Percentiles rank a stretch among this genome's conserved stretches.
Evolutionary conservation across 2,797 vertebrate species (phyloP).

Genomic region (Carduelis carduelis): DNA sequence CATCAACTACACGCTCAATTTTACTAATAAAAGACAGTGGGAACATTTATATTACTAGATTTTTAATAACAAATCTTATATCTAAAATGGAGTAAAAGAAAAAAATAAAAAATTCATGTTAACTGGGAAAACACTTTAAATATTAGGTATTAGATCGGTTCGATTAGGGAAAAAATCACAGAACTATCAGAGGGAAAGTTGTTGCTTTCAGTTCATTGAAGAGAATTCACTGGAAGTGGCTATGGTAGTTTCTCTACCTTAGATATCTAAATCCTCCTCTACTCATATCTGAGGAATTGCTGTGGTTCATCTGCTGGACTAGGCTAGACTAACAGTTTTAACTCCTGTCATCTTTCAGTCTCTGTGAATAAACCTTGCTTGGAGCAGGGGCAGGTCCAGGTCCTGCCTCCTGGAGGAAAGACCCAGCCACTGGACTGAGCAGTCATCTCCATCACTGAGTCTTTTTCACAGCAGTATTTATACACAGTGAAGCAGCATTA

Average conservation of each 20-base stretch:
- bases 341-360: neutral
- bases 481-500: neutral
- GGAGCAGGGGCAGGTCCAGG: neutral
- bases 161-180: neutral
- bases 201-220: neutral
- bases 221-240: neutral
- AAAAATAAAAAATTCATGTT: neutral
- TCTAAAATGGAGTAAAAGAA: neutral
- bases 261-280: neutral
- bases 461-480: neutral
- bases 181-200: neutral
- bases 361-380: neutral
- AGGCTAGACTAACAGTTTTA: neutral
- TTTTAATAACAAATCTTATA: neutral
- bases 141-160: neutral
- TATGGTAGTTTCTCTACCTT: neutral
- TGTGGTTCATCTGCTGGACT: neutral
- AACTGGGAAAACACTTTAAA: neutral
- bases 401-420: neutral
- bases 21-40: neutral
- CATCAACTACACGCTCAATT: neutral
- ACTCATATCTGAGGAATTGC: neutral
- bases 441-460: neutral
- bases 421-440: neutral
- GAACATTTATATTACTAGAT: neutral